Conservation (phyloP, 2,113 vertebrate genomes). For the Paraplagusia blochii region DNA sequence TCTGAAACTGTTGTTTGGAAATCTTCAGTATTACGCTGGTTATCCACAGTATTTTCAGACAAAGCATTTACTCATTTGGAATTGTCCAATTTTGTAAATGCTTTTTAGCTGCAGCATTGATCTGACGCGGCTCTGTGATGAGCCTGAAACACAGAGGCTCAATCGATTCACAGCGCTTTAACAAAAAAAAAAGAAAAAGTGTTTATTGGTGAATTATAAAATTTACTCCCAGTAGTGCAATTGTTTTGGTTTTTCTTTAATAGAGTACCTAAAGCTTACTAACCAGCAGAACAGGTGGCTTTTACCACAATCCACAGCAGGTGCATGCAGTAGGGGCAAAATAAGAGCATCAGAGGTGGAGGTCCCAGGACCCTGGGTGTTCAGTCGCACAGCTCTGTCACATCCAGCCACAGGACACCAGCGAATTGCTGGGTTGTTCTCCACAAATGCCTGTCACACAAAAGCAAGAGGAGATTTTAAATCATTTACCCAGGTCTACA, state of each 20-base stretch:
- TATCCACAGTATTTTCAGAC: background rate
- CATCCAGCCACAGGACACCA: constrained; percentile 95
- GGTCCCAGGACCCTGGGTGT: constrained; percentile 82
- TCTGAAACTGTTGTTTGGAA: constrained; percentile 6
- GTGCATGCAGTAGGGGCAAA: constrained; percentile 89
- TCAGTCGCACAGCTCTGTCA: constrained; percentile 92
- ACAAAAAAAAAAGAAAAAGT: too few relatives aligned
- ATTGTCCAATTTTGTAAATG: background rate
- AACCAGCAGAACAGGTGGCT: constrained; percentile 98
- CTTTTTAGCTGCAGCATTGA: constrained; percentile 3
- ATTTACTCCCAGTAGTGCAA: background rate
- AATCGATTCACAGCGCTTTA: too few relatives aligned
- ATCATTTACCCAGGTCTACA: background rate
- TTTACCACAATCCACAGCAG: constrained; percentile 97
- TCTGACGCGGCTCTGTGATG: background rate
- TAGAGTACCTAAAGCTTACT: constrained; percentile 52
- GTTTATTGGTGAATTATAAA: background rate
- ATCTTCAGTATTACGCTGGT: background rate
- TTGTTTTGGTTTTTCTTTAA: background rate
- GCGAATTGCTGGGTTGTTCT: constrained; percentile 97
- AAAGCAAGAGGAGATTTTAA: background rate
- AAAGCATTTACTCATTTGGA: background rate
- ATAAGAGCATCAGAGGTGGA: constrained; percentile 84
- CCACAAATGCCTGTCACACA: constrained; percentile 89
- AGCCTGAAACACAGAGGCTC: background rate